These are phyloP conservation scores for Macroteleia sp. DNA, from an alignment of 2,888 invertebrate species.

Conservation along the genomic window DNA sequence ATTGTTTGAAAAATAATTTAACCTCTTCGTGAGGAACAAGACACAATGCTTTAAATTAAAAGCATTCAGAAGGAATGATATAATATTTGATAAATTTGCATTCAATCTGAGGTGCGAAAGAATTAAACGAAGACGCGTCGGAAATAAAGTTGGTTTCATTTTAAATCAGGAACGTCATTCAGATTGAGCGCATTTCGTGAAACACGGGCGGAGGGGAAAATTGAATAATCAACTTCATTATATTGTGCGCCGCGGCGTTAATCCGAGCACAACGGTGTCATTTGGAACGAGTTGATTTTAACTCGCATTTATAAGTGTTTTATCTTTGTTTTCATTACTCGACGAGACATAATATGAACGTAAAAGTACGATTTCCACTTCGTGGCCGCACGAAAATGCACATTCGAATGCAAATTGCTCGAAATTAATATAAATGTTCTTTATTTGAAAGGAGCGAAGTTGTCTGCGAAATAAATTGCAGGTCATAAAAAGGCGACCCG, in stretches of 20 bases:
- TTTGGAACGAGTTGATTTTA: constrained; percentile 43
- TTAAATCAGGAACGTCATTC: constrained; percentile 41
- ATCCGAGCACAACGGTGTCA: constrained; percentile 18
- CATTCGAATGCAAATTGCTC: constrained; percentile 31
- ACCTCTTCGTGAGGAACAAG: no score
- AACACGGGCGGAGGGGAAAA: constrained; percentile 23
- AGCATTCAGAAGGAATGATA: constrained; percentile 7
- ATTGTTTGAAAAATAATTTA: no score
- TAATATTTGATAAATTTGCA: constrained; percentile 17
- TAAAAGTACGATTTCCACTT: constrained; percentile 15
- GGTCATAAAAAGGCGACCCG: no score
- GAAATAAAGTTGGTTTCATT: constrained; percentile 32
- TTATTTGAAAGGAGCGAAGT: constrained; percentile 7
- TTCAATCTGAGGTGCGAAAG: constrained; percentile 19
- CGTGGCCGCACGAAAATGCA: not conserved
- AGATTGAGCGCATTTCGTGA: constrained; percentile 17
- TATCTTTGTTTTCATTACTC: constrained; percentile 29
- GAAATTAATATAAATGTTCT: constrained; percentile 24
- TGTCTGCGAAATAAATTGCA: no score
- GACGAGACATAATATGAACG: constrained; percentile 15
- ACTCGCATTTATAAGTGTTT: constrained; percentile 34
- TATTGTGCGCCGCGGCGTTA: constrained; percentile 22
- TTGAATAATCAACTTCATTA: constrained; percentile 51
- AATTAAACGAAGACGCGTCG: constrained; percentile 24
- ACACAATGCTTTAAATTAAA: constrained; percentile 8